These are phyloP conservation scores for Acrobasis consociella DNA, from an alignment of 2,888 invertebrate genomes.

Conservation along the genomic window DNA sequence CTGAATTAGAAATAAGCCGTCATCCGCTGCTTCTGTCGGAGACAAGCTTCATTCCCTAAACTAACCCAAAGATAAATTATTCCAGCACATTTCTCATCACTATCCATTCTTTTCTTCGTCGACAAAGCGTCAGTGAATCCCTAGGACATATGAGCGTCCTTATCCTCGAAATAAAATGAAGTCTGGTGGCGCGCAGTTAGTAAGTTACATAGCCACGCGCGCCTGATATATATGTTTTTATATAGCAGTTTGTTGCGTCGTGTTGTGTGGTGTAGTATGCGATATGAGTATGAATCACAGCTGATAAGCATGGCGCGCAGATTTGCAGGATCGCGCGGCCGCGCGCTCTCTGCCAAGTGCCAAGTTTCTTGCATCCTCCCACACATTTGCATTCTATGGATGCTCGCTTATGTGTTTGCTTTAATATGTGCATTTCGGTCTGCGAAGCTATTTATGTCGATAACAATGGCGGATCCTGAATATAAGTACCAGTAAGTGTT, in stretches of 20 bases:
- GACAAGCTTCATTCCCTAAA: constrained; percentile 66
- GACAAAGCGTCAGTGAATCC: constrained; percentile 71
- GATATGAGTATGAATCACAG: constrained; percentile 70
- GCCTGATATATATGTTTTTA: constrained; percentile 41
- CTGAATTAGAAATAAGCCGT: constrained; percentile 71
- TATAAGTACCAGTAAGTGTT: constrained; percentile 1
- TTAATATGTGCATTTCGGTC: constrained; percentile 38
- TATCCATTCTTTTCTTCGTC: constrained; percentile 69
- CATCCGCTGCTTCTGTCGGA: constrained; percentile 58
- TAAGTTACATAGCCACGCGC: constrained; percentile 57
- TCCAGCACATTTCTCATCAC: constrained; percentile 74
- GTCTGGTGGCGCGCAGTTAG: constrained; percentile 56
- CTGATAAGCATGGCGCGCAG: constrained; percentile 74
- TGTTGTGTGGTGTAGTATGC: constrained; percentile 36
- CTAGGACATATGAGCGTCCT: constrained; percentile 66
- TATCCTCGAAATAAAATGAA: constrained; percentile 72
- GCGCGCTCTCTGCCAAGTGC: constrained; percentile 71
- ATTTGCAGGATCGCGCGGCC: constrained; percentile 69
- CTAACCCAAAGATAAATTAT: constrained; percentile 76
- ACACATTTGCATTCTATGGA: constrained; percentile 71
- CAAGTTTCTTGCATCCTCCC: constrained; percentile 72
- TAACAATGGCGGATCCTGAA: constrained; percentile 21
- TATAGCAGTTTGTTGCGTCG: constrained; percentile 42
- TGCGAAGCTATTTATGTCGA: constrained; percentile 28
- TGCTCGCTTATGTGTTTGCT: constrained; percentile 51